Conservation (phyloP, 2,797 vertebrate genomes). For the Gambelia wislizenii region DNA sequence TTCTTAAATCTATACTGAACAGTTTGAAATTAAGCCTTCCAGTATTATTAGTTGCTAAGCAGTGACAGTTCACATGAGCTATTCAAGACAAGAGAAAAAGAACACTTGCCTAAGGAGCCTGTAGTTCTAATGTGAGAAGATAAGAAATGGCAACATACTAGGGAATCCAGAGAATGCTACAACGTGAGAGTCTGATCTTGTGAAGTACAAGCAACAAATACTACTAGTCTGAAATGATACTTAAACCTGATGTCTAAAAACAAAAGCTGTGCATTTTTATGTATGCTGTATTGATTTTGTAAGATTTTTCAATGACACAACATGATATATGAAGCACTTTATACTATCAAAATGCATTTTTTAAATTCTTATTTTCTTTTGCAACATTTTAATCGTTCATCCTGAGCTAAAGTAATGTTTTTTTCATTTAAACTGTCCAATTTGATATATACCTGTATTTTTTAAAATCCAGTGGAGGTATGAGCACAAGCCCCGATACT, state of each 20-base stretch:
- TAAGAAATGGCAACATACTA: not conserved
- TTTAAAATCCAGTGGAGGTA: not conserved
- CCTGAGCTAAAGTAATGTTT: not conserved
- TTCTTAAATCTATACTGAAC: not conserved
- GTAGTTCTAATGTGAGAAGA: not conserved
- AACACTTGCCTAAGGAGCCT: not conserved
- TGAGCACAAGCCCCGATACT: not conserved
- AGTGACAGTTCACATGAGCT: not conserved
- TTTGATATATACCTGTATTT: not conserved
- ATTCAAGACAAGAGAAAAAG: constrained; percentile 23
- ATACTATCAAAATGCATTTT: not conserved
- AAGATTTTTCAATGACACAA: not conserved
- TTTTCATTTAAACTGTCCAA: not conserved
- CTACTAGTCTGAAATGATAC: constrained; percentile 11
- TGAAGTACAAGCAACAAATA: constrained; percentile 12
- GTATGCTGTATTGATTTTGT: not conserved
- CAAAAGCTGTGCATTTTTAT: constrained; percentile 1
- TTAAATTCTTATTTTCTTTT: not conserved
- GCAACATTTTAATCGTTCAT: not conserved
- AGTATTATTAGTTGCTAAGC: constrained; percentile 27
- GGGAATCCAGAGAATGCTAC: constrained; percentile 16
- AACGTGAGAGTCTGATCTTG: not conserved
- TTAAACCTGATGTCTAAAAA: accelerated
- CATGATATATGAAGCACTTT: not conserved
- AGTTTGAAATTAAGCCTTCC: constrained; percentile 17